Evolutionary conservation across 2,888 invertebrate genomes (phyloP), one percentile per base, ranked within the genome.

Genomic region (Rhimphoctona megacephalus): DNA sequence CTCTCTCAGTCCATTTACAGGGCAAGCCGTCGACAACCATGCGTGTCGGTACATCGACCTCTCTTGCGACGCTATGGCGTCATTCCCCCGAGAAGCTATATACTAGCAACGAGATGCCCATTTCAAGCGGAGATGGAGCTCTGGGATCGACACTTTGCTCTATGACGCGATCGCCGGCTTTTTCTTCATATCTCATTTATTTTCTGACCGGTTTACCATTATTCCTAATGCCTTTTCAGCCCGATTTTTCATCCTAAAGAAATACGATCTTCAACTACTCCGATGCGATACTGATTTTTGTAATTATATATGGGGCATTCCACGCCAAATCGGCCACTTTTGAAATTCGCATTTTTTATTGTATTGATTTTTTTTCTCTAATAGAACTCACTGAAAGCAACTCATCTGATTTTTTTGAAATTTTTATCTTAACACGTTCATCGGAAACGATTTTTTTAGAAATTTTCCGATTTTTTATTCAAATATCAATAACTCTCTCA

Each of bases 21-120:
- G 83, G 88, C 87, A 84, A 64, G 79, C 84, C 78, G 90, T 84
- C 90, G 90, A 93, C 93, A 93, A 92, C 93, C 93, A 93, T 93
- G 93, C 94, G 93, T 93, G 93, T 90, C 91, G 91, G 94, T 94
- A 90, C 93, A 92, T 92, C 93, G 94, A 93, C 94, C 93, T 91
- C 92, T 91, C 90, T 91, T 91, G 90, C 92, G 85, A 66, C 81
- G 36, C 49, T 64, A 83, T 74, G 66, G 81, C 83, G 69, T 87
- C 86, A 83, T 88, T 88, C 84, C 82, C 79, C 64, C 83, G 85
- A 77, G 85, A 85, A 86, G 73, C 83, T 79, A 57, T 57, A 57
- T 57, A 61, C 84, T 73, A 84, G 84, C 80, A 66, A 80, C 82
- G 77, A 46, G 46, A 67, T 77, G 83, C 33, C 52, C 43, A 25